These are phyloP conservation scores for Priocnemis perturbator DNA, from an alignment of 2,888 invertebrate genomes.

Conservation along the genomic window DNA sequence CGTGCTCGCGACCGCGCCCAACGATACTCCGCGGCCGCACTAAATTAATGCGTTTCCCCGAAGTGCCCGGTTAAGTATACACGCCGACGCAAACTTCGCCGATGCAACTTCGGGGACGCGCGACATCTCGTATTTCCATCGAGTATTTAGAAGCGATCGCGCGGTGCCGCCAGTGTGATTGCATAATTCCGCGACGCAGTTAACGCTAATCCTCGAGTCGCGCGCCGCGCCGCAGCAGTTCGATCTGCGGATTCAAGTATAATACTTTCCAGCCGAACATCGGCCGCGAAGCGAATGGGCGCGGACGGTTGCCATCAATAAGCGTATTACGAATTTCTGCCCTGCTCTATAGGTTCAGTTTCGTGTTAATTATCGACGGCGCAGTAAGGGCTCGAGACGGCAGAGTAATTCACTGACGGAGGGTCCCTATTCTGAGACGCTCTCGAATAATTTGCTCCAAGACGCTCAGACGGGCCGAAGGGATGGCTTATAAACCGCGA, in stretches of 20 bases:
- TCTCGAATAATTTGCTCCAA: slow-evolving; percentile 30
- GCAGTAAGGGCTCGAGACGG: neutral
- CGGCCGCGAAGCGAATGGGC: too few species aligned
- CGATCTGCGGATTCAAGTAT: too few species aligned
- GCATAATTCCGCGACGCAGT: too few species aligned
- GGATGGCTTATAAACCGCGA: slow-evolving; percentile 35
- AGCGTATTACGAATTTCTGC: too few species aligned
- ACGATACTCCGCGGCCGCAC: neutral
- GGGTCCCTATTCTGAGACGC: slow-evolving; percentile 16
- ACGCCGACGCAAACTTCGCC: neutral
- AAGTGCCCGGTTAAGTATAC: neutral
- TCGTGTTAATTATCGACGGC: too few species aligned
- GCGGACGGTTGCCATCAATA: too few species aligned
- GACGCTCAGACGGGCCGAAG: slow-evolving; percentile 2
- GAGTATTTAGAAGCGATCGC: neutral
- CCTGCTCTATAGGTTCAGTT: too few species aligned
- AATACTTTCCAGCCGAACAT: too few species aligned
- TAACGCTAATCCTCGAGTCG: too few species aligned
- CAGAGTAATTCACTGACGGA: slow-evolving; percentile 14
- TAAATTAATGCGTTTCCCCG: neutral
- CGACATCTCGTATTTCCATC: neutral
- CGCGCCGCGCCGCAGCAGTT: too few species aligned
- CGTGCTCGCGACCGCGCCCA: neutral
- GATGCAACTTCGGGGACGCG: neutral
- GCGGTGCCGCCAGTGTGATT: too few species aligned